Base-by-base conservation (phyloP, 2,113 vertebrate genomes). In the Perccottus glenii region DNA sequence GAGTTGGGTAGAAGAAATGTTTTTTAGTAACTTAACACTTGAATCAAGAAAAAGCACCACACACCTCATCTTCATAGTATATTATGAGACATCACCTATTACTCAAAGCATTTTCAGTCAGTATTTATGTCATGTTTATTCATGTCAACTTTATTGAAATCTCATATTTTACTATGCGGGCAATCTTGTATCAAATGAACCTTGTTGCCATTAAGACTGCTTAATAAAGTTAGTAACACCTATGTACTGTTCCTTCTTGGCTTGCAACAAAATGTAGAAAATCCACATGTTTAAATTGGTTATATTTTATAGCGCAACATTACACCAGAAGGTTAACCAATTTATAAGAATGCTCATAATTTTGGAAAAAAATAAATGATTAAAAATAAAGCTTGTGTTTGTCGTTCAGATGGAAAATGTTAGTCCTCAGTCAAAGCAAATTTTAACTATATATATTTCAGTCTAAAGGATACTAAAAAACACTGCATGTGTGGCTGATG, bases 81-180 rank as follows among this genome's bases (percentile, higher is more conserved):
- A 64, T 51, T 33, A 40, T 38, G 45, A 63, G 50, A 64, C 60
- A 40, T 46, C 52, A 55, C 69, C 71, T 82, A 51, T 45, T 14
- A 49, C 62, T 3, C 1, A 40, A 48, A 64, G 67, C 5, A 70
- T 78, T 82, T 83, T 83, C 60, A 78, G 85, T 55, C 8, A 19
- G n/a, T 48, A 16, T 47, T 65, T 49, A 71, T 9, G 11, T 70
- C 36, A 55, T 52, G 61, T 15, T 50, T 27, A 19, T 46, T 46
- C 11, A 46, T 12, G 9, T 46, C 11, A 1, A 46, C 3, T 19
- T 10, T 27, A 27, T 8, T 27, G 16, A 27, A 27, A 27, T 50
- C 5, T 14, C 38, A 62, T 88, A 82, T 88, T 82, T 89, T 86
- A 87, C 70, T 85, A 87, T 67, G 67, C 77, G 57, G 47, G 70